phyloP scores from a whole-genome alignment of 1,140 invertebrate genomes.

The Cyphomyrmex costatus region DNA sequence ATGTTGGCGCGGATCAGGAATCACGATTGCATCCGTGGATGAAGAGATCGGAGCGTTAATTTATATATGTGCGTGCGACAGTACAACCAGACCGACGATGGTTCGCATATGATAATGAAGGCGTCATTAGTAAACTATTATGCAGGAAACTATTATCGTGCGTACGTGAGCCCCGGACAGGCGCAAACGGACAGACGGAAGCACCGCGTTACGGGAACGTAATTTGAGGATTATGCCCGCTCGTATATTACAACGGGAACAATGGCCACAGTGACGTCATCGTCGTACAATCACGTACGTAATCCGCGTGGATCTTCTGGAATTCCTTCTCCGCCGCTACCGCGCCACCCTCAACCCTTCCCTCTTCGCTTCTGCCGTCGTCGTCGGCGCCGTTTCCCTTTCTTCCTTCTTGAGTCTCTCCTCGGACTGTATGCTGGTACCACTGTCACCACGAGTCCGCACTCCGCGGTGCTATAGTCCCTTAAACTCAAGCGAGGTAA shows the following conservation, averaged over 20 bases:
- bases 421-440: conserved; percentile 19
- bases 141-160: conserved; percentile 77
- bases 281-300: conserved; percentile 79
- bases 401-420: conserved; percentile 15
- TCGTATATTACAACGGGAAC: conserved; percentile 78
- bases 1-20: conserved; percentile 19
- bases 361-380: neutral
- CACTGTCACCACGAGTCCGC: conserved; percentile 37
- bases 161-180: conserved; percentile 43
- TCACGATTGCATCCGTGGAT: neutral
- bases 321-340: conserved; percentile 63
- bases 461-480: conserved; percentile 9
- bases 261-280: conserved; percentile 73
- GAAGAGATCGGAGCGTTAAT: conserved; percentile 32
- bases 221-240: conserved; percentile 80
- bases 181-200: conserved; percentile 72
- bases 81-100: neutral
- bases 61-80: neutral
- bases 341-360: neutral
- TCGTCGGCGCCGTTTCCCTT: neutral
- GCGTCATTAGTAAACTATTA: conserved; percentile 76
- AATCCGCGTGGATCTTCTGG: conserved; percentile 79
- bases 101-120: conserved; percentile 67
- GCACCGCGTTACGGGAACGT: conserved; percentile 72
- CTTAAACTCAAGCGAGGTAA: conserved; percentile 67